Percentiles rank a stretch among this genome's conserved stretches.
Conservation (phyloP, 2,888 invertebrate genomes). For the Psococerastis gibbosa region DNA sequence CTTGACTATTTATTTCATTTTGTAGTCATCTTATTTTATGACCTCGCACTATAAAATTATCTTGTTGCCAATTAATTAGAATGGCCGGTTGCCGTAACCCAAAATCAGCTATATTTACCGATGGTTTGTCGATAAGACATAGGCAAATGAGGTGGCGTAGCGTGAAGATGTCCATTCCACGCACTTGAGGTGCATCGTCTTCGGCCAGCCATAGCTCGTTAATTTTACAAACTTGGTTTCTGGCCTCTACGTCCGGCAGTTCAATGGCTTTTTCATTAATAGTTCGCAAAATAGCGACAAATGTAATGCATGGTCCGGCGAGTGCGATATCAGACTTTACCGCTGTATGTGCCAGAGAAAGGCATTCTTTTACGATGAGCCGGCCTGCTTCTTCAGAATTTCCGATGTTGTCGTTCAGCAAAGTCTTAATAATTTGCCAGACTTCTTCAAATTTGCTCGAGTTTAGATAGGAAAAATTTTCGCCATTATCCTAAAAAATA, state of each 20-base stretch:
- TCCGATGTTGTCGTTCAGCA: not conserved
- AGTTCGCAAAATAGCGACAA: not conserved
- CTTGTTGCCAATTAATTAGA: too few relatives aligned
- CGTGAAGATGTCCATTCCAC: not conserved
- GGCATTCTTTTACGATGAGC: not conserved
- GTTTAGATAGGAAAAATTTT: not conserved
- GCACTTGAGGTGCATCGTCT: not conserved
- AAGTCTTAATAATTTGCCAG: not conserved
- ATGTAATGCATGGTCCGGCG: not conserved
- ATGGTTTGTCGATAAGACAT: conserved; percentile 1
- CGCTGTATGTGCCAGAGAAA: not conserved
- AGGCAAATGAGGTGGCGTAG: not conserved
- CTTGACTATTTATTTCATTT: too few relatives aligned
- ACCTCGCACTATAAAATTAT: too few relatives aligned
- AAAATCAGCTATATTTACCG: too few relatives aligned
- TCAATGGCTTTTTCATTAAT: not conserved
- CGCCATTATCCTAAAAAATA: not conserved
- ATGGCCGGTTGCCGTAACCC: too few relatives aligned
- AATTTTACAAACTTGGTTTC: not conserved
- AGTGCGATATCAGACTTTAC: not conserved
- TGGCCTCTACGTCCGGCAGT: not conserved
- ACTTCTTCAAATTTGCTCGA: not conserved
- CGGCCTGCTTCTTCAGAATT: not conserved
- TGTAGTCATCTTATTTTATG: too few relatives aligned
- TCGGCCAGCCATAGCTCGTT: conserved; percentile 4